Evolutionary conservation across 2,113 vertebrate species (phyloP).

Genomic region (Recurvirostra avosetta): DNA sequence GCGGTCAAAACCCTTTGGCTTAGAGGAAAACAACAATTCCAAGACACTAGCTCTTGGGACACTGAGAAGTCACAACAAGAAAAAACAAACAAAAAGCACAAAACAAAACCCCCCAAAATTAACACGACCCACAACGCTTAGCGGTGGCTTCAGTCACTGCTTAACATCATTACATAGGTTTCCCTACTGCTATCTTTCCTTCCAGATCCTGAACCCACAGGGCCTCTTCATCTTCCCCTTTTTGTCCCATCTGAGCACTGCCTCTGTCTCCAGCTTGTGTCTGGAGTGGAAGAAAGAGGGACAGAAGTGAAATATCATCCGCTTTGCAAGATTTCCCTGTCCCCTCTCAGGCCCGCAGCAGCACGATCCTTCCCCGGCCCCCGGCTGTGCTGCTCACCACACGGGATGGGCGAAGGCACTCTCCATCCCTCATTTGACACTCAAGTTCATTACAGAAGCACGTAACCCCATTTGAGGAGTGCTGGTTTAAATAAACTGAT

Average conservation of each 20-base stretch:
- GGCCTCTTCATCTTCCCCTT: not conserved
- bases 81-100: not conserved
- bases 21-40: not conserved
- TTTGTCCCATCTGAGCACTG: not conserved
- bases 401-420: accelerated
- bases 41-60: not conserved
- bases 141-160: not conserved
- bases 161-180: not conserved
- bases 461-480: accelerated
- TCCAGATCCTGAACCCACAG: not conserved
- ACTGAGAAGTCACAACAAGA: not conserved
- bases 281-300: not conserved
- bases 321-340: not conserved
- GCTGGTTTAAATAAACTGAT: not conserved
- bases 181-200: not conserved
- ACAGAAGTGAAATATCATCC: not conserved
- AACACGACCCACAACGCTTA: not conserved
- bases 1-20: not conserved
- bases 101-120: not conserved
- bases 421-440: not conserved
- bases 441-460: not conserved
- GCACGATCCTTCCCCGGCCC: accelerated
- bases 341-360: not conserved
- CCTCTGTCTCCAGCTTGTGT: not conserved
- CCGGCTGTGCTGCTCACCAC: not conserved